These are phyloP conservation scores for human (Homo sapiens) DNA, from an alignment of 2,113 vertebrate genomes.

Conservation along the genomic window GRCh38 chr7:16675501-16676000, in stretches of 20 bases:
- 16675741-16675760: not conserved
- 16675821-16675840: too few species aligned
- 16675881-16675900: too few species aligned
- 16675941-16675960: too few species aligned
- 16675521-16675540: not conserved
- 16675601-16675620: not conserved
- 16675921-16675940: too few species aligned
- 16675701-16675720: not conserved
- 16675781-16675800: not conserved
- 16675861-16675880: too few species aligned
- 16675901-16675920: too few species aligned
- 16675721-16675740: not conserved
- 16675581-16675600: not conserved
- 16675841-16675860: too few species aligned
- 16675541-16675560: not conserved
- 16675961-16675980: too few species aligned
- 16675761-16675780: not conserved
- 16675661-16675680: not conserved
- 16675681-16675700: not conserved
- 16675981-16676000: too few species aligned
- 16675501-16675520: not conserved
- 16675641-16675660: not conserved
- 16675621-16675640: not conserved
- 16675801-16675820: accelerated
- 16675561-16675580: not conserved